Evolutionary conservation across 1,140 invertebrate species (phyloP).

Genomic region (Neodiprion fabricii): DNA sequence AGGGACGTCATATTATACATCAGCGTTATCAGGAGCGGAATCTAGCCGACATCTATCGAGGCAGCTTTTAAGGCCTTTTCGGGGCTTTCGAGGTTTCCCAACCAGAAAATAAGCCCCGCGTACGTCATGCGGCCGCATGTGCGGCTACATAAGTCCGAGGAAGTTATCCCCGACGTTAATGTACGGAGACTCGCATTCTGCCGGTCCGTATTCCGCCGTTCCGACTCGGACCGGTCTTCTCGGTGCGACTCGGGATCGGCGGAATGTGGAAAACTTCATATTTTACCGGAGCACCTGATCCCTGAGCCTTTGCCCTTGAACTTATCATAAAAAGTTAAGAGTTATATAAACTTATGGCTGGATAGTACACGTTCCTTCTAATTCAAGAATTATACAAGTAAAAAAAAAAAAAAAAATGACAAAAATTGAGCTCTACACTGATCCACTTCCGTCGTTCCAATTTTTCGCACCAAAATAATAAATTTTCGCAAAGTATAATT

Average conservation of each 20-base stretch:
- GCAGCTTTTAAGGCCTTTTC: constrained; percentile 25
- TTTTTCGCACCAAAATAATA: too few species aligned
- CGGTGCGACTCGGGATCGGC: neutral
- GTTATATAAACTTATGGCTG: too few species aligned
- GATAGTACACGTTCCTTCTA: too few species aligned
- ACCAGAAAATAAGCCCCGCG: neutral
- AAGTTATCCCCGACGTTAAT: constrained; percentile 25
- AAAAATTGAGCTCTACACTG: too few species aligned
- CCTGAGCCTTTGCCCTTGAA: too few species aligned
- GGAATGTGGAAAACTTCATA: constrained; percentile 15
- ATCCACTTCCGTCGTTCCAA: too few species aligned
- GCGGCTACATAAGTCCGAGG: constrained; percentile 20
- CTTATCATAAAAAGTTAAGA: too few species aligned
- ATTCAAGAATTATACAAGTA: too few species aligned
- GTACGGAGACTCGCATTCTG: constrained; percentile 25
- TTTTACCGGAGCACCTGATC: too few species aligned
- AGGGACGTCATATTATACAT: constrained; percentile 7
- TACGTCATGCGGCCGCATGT: neutral
- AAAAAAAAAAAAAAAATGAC: too few species aligned
- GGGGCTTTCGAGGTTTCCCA: constrained; percentile 11
- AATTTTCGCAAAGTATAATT: too few species aligned
- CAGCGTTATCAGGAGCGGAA: constrained; percentile 30
- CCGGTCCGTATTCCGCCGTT: constrained; percentile 11
- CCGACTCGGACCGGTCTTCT: neutral
- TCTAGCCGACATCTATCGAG: constrained; percentile 31